Evolutionary conservation across 2,113 vertebrate genomes (phyloP).

Genomic region (Spea multiplicata): DNA sequence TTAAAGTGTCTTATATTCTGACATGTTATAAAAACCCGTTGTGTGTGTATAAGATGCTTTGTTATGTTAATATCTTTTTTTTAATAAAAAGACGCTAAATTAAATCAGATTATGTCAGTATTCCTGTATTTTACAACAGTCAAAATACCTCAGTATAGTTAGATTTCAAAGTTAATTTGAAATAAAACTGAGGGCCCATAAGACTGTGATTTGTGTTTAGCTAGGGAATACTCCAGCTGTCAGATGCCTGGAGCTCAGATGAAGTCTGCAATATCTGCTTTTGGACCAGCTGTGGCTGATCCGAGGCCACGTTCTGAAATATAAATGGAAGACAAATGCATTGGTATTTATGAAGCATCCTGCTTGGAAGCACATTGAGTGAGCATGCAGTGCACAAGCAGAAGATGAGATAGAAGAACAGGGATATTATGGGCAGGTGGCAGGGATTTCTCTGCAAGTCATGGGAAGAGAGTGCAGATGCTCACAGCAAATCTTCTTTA

Average conservation of each 20-base stretch:
- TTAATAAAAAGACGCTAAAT: neutral
- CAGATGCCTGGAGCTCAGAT: conserved; percentile 45
- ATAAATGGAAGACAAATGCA: conserved; percentile 46
- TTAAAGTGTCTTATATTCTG: too few species aligned
- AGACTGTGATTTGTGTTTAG: conserved; percentile 48
- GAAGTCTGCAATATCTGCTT: conserved; percentile 46
- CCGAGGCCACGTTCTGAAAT: conserved; percentile 38
- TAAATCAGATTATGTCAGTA: conserved; percentile 2
- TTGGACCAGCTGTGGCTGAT: conserved; percentile 42
- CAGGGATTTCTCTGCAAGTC: conserved; percentile 18
- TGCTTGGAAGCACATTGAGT: conserved; percentile 41
- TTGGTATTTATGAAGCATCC: conserved; percentile 40
- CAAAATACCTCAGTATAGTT: conserved; percentile 24
- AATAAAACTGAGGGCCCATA: conserved; percentile 44
- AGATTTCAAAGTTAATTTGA: conserved; percentile 24
- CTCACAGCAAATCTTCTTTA: conserved; percentile 21
- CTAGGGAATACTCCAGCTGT: conserved; percentile 44
- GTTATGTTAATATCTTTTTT: too few species aligned
- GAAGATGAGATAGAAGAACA: conserved; percentile 15
- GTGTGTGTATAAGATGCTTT: too few species aligned
- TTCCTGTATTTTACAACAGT: conserved; percentile 30
- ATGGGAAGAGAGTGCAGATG: conserved; percentile 31
- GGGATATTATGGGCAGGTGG: conserved; percentile 35
- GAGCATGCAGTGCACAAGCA: conserved; percentile 34
- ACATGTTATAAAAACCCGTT: too few species aligned